Conservation (phyloP, 1,140 invertebrate genomes). For the Calliphora vicina region DNA sequence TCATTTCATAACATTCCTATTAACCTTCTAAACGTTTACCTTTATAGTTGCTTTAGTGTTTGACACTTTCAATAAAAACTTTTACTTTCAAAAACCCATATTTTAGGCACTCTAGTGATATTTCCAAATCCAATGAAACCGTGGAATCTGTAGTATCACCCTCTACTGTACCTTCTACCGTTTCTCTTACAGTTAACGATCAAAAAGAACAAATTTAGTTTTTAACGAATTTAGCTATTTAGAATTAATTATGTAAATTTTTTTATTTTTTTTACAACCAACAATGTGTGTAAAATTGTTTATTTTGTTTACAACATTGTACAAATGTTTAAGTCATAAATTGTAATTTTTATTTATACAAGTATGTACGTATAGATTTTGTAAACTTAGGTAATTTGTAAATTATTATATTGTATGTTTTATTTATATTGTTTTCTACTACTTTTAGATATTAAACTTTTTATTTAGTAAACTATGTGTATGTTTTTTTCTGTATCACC, state of each 20-base stretch:
- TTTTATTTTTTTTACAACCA: no score
- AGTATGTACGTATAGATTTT: not conserved
- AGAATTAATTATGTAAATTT: not conserved
- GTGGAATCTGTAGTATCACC: slow-evolving; percentile 24
- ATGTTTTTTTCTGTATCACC: not conserved
- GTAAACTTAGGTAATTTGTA: not conserved
- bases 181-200: not conserved
- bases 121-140: slow-evolving; percentile 20
- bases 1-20: no score
- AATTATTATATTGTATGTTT: not conserved
- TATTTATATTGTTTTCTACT: not conserved
- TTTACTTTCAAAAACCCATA: not conserved
- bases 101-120: slow-evolving; percentile 20
- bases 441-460: not conserved
- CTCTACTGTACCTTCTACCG: not conserved
- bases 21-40: no score
- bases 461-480: not conserved
- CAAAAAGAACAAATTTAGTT: not conserved
- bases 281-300: not conserved
- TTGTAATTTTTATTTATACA: not conserved
- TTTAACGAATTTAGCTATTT: not conserved
- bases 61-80: no score
- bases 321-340: not conserved
- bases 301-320: no score
- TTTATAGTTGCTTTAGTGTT: no score